A percentile compares a stretch with the other conserved stretches of the same genome.
phyloP scores from a whole-genome alignment of 2,797 vertebrate genomes.

The Semotilus atromaculatus region DNA sequence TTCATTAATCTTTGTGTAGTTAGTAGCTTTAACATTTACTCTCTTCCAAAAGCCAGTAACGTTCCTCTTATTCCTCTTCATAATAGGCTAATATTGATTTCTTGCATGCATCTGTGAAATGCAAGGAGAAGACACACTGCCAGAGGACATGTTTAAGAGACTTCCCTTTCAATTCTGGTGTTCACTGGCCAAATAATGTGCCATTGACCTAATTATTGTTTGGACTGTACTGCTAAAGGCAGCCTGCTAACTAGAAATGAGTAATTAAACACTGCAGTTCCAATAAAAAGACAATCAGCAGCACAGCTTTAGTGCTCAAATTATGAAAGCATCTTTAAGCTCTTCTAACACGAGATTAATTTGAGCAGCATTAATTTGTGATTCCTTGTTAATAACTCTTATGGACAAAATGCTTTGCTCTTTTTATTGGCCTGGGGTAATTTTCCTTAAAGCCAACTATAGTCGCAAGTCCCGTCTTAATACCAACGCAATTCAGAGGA shows the following conservation, averaged over 20 bases:
- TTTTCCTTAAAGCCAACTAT: not conserved
- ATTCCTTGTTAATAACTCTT: not conserved
- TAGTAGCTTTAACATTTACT: not conserved
- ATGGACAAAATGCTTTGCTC: not conserved
- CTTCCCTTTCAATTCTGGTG: constrained; percentile 1
- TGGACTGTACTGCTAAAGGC: not conserved
- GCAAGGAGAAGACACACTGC: not conserved
- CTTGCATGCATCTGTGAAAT: constrained; percentile 4
- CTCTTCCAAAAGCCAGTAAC: no score
- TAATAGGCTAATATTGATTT: not conserved
- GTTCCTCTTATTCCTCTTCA: not conserved
- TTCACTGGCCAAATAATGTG: constrained; percentile 32
- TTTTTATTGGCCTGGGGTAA: not conserved
- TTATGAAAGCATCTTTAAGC: constrained; percentile 25
- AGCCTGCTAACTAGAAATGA: constrained; percentile 6
- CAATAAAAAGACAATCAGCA: constrained; percentile 20
- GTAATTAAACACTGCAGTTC: constrained; percentile 18
- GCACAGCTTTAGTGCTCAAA: not conserved
- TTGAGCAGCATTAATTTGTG: not conserved
- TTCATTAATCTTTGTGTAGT: not conserved
- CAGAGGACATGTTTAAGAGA: not conserved
- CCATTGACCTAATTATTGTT: constrained; percentile 39
- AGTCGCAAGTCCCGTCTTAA: no score
- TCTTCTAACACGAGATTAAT: constrained; percentile 14
- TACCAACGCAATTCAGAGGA: not conserved